Evolutionary conservation across 2,888 invertebrate genomes (phyloP).

Genomic region (Epinotia demarniana): DNA sequence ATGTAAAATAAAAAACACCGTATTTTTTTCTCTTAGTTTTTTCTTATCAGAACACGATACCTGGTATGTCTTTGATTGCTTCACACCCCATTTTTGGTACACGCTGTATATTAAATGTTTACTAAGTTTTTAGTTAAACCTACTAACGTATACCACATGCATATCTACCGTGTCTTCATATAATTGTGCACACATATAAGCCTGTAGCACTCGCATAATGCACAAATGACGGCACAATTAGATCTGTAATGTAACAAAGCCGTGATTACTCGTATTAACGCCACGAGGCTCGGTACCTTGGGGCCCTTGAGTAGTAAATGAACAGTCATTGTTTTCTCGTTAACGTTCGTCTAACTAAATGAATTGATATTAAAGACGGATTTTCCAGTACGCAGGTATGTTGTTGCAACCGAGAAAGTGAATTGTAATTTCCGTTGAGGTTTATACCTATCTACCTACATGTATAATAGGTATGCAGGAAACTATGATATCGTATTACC

Average conservation of each 20-base stretch:
- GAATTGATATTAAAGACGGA: not conserved
- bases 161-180: not conserved
- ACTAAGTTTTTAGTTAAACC: too few species aligned
- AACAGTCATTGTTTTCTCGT: constrained; percentile 29
- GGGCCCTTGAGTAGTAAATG: constrained; percentile 22
- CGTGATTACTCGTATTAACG: constrained; percentile 26
- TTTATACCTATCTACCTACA: not conserved
- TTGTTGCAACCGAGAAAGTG: not conserved
- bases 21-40: too few species aligned
- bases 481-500: too few species aligned
- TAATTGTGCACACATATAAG: not conserved
- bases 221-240: constrained; percentile 11
- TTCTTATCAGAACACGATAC: too few species aligned
- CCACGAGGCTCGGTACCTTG: not conserved
- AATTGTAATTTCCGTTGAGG: not conserved
- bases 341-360: not conserved
- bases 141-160: too few species aligned
- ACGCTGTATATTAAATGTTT: too few species aligned
- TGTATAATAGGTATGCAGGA: too few species aligned
- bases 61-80: too few species aligned
- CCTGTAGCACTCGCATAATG: not conserved
- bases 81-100: too few species aligned
- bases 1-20: too few species aligned
- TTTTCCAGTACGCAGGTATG: not conserved
- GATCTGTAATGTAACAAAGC: constrained; percentile 6